Percentiles rank a stretch among this genome's conserved stretches.
Conservation (phyloP, 2,888 invertebrate species). For the Criorhina ranunculi region DNA sequence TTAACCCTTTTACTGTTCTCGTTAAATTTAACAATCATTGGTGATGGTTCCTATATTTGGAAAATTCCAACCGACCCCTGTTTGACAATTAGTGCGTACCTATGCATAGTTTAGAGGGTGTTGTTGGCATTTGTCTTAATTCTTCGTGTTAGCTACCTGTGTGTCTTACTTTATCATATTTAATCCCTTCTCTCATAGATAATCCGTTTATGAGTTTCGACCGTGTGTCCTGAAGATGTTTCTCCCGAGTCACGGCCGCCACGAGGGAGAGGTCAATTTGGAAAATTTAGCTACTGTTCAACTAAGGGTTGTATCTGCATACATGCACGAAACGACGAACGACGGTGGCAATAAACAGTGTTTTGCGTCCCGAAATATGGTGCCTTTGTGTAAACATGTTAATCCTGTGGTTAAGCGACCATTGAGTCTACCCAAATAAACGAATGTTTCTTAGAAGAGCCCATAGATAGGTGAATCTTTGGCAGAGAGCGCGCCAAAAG, state of each 20-base stretch:
- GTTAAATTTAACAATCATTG: conserved; percentile 75
- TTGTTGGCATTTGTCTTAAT: conserved; percentile 52
- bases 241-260: conserved; percentile 4
- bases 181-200: conserved; percentile 54
- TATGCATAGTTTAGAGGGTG: conserved; percentile 41
- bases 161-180: too few species aligned
- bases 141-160: conserved; percentile 46
- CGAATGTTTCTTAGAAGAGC: conserved; percentile 55
- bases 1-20: conserved; percentile 71
- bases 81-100: conserved; percentile 62
- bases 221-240: conserved; percentile 34
- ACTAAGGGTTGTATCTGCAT: conserved; percentile 58
- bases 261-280: conserved; percentile 71
- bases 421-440: conserved; percentile 82
- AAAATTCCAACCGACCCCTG: conserved; percentile 24
- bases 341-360: conserved; percentile 52
- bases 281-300: conserved; percentile 74
- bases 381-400: conserved; percentile 80
- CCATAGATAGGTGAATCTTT: conserved; percentile 4
- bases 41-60: conserved; percentile 25
- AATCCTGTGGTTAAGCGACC: conserved; percentile 83
- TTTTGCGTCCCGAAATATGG: conserved; percentile 47
- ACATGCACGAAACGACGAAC: conserved; percentile 44
- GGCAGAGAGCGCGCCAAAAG: conserved; percentile 66
- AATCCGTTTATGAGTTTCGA: conserved; percentile 69